Evolutionary conservation across 2,797 vertebrate genomes (phyloP).

Genomic region (Rallus crepitans): DNA sequence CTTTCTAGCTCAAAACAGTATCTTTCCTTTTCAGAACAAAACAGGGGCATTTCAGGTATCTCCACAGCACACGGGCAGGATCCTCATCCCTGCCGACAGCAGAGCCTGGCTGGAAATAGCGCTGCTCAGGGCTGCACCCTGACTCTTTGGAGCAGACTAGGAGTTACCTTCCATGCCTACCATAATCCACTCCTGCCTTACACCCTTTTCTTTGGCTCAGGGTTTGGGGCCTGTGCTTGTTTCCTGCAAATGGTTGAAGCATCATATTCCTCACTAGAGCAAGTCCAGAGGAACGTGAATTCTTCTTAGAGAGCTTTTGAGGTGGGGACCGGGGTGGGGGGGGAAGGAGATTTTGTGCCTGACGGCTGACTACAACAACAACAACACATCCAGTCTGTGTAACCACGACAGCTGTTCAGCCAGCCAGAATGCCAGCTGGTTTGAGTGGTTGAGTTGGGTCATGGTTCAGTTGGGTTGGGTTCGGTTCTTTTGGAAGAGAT

Average conservation of each 20-base stretch:
- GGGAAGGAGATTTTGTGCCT: no score
- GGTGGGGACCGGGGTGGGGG: no score
- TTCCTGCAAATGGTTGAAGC: not conserved
- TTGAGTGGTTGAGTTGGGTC: no score
- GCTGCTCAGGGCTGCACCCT: not conserved
- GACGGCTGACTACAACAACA: not conserved
- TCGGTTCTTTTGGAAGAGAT: not conserved
- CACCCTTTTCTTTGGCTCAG: not conserved
- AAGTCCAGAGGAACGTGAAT: not conserved
- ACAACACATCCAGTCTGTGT: not conserved
- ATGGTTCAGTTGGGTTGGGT: not conserved
- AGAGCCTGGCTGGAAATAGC: not conserved
- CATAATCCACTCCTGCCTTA: not conserved
- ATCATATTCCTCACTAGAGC: not conserved
- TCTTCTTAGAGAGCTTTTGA: not conserved
- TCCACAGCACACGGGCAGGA: fast-evolving
- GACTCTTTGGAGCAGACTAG: not conserved
- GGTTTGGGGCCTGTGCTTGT: fast-evolving
- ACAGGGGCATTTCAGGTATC: no score
- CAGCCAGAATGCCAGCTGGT: not conserved
- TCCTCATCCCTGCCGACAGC: not conserved
- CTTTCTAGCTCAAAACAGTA: not conserved
- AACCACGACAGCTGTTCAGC: not conserved
- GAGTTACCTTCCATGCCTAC: not conserved
- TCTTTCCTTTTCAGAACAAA: not conserved